Conservation (phyloP, 1,140 invertebrate species). For the Antheraea pernyi region DNA sequence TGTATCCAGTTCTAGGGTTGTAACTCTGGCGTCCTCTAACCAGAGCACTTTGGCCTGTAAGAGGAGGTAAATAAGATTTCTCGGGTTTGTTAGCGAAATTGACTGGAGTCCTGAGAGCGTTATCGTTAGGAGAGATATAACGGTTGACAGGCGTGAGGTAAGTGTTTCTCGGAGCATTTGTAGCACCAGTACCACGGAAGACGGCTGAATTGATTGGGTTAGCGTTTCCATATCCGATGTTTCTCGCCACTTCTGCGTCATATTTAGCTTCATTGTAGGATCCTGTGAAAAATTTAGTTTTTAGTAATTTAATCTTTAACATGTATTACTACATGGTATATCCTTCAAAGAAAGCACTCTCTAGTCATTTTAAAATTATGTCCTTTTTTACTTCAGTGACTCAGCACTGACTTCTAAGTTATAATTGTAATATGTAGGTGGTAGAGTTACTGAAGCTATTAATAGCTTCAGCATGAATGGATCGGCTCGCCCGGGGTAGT, state of each 20-base stretch:
- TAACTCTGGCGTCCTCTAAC: conserved; percentile 20
- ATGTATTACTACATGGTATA: too few species aligned
- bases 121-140: background rate
- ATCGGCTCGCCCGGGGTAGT: too few species aligned
- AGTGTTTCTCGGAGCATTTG: background rate
- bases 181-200: conserved; percentile 1
- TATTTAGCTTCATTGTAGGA: conserved; percentile 64
- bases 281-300: conserved; percentile 40
- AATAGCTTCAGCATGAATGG: too few species aligned
- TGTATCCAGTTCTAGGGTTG: conserved; percentile 32
- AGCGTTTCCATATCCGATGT: conserved; percentile 10
- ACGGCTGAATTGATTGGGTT: conserved; percentile 19
- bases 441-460: too few species aligned
- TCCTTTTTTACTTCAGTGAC: too few species aligned
- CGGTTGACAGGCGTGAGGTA: background rate
- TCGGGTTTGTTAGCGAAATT: conserved; percentile 7
- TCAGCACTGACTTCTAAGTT: too few species aligned
- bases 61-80: conserved; percentile 33
- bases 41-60: conserved; percentile 10
- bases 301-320: too few species aligned
- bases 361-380: too few species aligned
- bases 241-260: conserved; percentile 21
- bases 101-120: background rate
- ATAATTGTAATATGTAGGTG: too few species aligned
- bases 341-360: too few species aligned